Evolutionary conservation across 2,113 vertebrate species (phyloP).

Genomic region (Tetrax tetrax): DNA sequence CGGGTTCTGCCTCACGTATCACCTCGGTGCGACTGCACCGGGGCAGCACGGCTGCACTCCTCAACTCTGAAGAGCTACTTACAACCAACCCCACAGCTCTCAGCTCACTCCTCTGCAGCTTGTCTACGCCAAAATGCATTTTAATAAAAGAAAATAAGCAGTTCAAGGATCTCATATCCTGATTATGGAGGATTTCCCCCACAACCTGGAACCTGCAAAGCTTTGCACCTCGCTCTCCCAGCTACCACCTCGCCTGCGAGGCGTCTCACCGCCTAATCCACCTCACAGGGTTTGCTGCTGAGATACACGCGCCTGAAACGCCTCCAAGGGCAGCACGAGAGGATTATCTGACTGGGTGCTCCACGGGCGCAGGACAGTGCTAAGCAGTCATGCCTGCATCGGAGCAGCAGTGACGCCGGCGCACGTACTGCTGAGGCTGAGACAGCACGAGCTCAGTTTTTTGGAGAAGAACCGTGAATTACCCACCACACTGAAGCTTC

Average conservation of each 20-base stretch:
- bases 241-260: neutral
- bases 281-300: neutral
- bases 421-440: too few species aligned
- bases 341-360: neutral
- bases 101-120: neutral
- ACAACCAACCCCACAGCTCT: neutral
- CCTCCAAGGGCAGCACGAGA: neutral
- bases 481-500: neutral
- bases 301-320: neutral
- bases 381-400: neutral
- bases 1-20: neutral
- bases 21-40: fast-evolving
- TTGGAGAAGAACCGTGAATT: neutral
- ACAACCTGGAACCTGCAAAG: neutral
- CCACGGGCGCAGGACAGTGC: neutral
- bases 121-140: neutral
- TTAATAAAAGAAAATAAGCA: neutral
- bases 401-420: too few species aligned
- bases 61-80: neutral
- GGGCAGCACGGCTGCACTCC: neutral
- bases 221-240: neutral
- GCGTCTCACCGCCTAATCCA: neutral
- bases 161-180: fast-evolving
- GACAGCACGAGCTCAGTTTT: neutral
- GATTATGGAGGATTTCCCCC: neutral